Percentiles rank a stretch among this genome's conserved stretches.
Evolutionary conservation across 2,888 invertebrate genomes (phyloP).

Genomic region (Troides oblongomaculatus): DNA sequence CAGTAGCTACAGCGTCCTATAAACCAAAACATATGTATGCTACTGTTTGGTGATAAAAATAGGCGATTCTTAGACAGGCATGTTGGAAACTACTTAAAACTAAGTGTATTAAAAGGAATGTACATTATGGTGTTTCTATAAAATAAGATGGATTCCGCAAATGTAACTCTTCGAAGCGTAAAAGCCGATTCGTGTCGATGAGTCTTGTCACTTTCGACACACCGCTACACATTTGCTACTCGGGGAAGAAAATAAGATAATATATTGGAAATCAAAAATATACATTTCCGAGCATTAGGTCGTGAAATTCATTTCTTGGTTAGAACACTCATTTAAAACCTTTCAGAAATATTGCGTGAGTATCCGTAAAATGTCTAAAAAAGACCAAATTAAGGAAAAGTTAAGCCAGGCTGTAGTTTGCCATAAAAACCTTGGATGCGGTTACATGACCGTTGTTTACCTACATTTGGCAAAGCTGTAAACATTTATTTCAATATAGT

Average conservation of each 20-base stretch:
- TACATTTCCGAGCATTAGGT: background rate
- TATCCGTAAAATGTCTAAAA: background rate
- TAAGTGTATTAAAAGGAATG: background rate
- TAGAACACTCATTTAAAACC: background rate
- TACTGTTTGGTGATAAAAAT: no score
- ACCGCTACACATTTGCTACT: slow-evolving; percentile 53
- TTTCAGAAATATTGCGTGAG: background rate
- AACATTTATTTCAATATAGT: slow-evolving; percentile 2
- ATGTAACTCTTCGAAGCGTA: slow-evolving; percentile 36
- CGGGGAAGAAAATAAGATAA: slow-evolving; percentile 53
- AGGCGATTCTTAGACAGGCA: no score
- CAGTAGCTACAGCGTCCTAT: no score
- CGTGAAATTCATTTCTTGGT: background rate
- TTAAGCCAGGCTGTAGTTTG: background rate
- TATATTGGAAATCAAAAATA: slow-evolving; percentile 43
- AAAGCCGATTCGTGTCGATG: slow-evolving; percentile 66
- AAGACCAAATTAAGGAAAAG: background rate
- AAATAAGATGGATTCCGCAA: background rate
- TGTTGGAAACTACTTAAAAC: no score
- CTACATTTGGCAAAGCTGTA: background rate
- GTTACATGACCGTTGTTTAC: background rate
- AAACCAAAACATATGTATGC: no score
- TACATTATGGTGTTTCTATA: background rate
- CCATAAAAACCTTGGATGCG: background rate
- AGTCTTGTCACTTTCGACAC: slow-evolving; percentile 45